Evolutionary conservation across 2,797 vertebrate species (phyloP).

Genomic region (Philypnodon macrostomus): DNA sequence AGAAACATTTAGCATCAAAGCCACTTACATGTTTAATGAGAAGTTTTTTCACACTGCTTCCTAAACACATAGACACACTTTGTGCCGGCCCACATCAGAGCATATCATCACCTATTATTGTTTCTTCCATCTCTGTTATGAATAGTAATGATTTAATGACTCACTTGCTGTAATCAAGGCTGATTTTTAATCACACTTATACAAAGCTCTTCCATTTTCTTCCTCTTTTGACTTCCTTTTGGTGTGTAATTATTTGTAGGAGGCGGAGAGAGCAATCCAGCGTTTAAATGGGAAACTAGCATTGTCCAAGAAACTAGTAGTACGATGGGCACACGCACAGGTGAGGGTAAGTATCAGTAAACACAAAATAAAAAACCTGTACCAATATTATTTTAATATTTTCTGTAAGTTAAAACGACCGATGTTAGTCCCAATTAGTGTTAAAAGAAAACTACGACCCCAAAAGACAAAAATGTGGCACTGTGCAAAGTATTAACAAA

Average conservation of each 20-base stretch:
- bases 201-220: conserved; percentile 7
- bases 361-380: not conserved
- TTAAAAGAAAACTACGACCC: too few species aligned
- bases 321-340: conserved; percentile 91
- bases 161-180: conserved; percentile 33
- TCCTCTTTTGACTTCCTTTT: not conserved
- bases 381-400: too few species aligned
- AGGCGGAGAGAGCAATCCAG: conserved; percentile 95
- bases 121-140: conserved; percentile 38
- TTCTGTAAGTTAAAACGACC: too few species aligned
- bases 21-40: conserved; percentile 42
- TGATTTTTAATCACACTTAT: conserved; percentile 45
- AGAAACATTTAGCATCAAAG: conserved; percentile 49
- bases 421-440: too few species aligned
- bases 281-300: conserved; percentile 96
- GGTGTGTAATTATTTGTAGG: conserved; percentile 70
- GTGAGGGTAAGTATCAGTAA: conserved; percentile 70
- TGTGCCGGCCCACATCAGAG: conserved; percentile 23
- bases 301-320: conserved; percentile 94
- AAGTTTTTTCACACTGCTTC: conserved; percentile 28
- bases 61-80: conserved; percentile 13
- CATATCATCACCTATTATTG: conserved; percentile 45
- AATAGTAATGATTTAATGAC: conserved; percentile 59
- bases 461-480: too few species aligned
- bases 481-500: too few species aligned